phyloP scores from a whole-genome alignment of 1,140 invertebrate species.

The Lordiphosa stackelbergi region DNA sequence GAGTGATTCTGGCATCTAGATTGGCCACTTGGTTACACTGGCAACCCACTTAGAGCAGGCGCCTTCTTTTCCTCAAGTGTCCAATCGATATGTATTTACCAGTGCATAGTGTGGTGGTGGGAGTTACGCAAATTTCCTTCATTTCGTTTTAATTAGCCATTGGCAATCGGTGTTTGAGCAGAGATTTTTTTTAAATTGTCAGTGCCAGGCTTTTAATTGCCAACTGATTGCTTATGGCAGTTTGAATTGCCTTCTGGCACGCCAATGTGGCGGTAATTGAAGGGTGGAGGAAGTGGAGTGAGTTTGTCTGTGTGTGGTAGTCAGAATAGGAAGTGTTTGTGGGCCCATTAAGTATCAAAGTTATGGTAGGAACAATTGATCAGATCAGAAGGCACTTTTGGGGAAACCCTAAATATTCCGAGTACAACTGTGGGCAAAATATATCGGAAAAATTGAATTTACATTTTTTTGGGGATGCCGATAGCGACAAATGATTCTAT shows the following conservation, averaged over 20 bases:
- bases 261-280: constrained; percentile 33
- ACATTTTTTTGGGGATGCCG: no score
- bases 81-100: constrained; percentile 6
- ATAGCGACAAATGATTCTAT: no score
- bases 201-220: constrained; percentile 54
- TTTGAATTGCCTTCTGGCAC: constrained; percentile 62
- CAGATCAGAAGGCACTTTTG: not conserved
- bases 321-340: constrained; percentile 6
- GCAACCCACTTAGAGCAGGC: constrained; percentile 7
- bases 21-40: constrained; percentile 33
- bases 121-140: constrained; percentile 33
- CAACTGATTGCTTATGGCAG: constrained; percentile 58
- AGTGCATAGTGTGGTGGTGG: constrained; percentile 3
- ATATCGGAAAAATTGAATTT: no score
- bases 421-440: no score
- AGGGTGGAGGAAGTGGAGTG: not conserved
- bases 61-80: constrained; percentile 26
- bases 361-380: no score
- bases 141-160: constrained; percentile 44
- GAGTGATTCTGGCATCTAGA: constrained; percentile 61
- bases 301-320: not conserved
- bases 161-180: constrained; percentile 53
- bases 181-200: constrained; percentile 44
- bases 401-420: no score
- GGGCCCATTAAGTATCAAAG: no score